Evolutionary conservation across 2,797 vertebrate species (phyloP), one percentile per base, ranked within the genome.

Genomic region (Fistularia tabacaria): DNA sequence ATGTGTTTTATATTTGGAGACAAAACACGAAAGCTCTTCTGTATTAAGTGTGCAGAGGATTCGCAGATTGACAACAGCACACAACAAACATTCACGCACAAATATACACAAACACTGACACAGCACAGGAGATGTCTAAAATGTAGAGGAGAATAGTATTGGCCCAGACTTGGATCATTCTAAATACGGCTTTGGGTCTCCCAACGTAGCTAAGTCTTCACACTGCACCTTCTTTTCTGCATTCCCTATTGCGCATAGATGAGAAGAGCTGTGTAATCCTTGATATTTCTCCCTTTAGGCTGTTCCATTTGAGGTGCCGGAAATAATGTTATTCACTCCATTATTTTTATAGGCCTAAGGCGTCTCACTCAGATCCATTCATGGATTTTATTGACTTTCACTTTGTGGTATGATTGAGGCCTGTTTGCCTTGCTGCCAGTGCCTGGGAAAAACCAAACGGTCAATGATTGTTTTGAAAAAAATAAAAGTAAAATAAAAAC

Each of bases 381-480:
- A 80, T 41, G 77, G 86, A 84, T 85, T 25, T 83, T 88, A 87
- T 84, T 85, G 86, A 86, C 81, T 85, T 86, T 86, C 75, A 75
- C 76, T 83, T 81, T 84, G 76, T 76, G 71, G 59, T 77, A 71
- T 83, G 81, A 86, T 84, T 84, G 82, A 86, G 73, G 79, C 81
- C 80, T 85, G 79, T 84, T 87, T 81, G 74, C 67, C 70, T 73
- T 63, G 62, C 64, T 57, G 50, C 63, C 25, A 25, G 25, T 7
- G 10, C 3, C 3, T 57, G 76, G 80, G 71, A 76, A 73, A 69
- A 77, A 72, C 46, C 66, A 65, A 69, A 64, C 61, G 48, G 69
- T 77, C 76, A 76, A 81, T 69, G 60, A 80, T 74, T 70, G 63
- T 62, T 56, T 56, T 43, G 60, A 69, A 41, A 50, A 64, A 73